A percentile compares a stretch with the other conserved stretches of the same genome.
Conservation (phyloP, 1,140 invertebrate species). For the Drosophila grimshawi region DNA sequence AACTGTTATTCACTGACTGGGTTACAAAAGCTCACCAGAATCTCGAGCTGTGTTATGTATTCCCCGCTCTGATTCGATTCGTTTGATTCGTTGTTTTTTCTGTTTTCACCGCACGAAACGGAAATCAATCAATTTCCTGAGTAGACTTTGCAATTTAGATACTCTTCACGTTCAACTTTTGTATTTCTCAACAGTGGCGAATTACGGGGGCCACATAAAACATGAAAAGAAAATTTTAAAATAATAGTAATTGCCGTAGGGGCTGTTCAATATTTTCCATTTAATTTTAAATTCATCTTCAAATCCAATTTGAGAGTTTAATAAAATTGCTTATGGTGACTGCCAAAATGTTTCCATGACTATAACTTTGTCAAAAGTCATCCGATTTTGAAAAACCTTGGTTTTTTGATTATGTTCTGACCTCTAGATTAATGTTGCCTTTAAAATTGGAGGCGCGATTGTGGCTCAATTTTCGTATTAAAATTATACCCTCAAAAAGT, state of each 20-base stretch:
- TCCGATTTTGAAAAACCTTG: too few species aligned
- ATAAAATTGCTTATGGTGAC: too few species aligned
- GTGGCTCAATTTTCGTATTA: too few species aligned
- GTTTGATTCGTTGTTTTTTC: constrained; percentile 14
- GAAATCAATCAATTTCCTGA: constrained; percentile 82
- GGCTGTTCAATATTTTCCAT: too few species aligned
- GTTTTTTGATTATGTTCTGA: too few species aligned
- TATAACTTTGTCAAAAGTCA: too few species aligned
- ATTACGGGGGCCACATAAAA: constrained; percentile 20
- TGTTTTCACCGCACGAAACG: constrained; percentile 41
- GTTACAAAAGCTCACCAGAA: not conserved
- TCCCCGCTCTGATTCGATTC: not conserved
- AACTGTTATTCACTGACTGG: not conserved
- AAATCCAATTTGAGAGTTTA: too few species aligned
- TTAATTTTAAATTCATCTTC: too few species aligned
- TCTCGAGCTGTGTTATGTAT: not conserved
- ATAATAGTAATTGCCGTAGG: not conserved
- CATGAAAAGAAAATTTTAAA: not conserved
- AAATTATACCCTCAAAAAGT: constrained; percentile 1
- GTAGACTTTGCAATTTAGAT: constrained; percentile 60
- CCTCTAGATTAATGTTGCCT: not conserved
- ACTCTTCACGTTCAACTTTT: constrained; percentile 23
- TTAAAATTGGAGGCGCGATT: not conserved
- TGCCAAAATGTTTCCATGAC: too few species aligned
- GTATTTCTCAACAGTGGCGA: constrained; percentile 3